Percentiles rank a stretch among this genome's conserved stretches.
These are phyloP conservation scores for Erannis defoliaria DNA, from an alignment of 2,888 invertebrate species.

Conservation along the genomic window DNA sequence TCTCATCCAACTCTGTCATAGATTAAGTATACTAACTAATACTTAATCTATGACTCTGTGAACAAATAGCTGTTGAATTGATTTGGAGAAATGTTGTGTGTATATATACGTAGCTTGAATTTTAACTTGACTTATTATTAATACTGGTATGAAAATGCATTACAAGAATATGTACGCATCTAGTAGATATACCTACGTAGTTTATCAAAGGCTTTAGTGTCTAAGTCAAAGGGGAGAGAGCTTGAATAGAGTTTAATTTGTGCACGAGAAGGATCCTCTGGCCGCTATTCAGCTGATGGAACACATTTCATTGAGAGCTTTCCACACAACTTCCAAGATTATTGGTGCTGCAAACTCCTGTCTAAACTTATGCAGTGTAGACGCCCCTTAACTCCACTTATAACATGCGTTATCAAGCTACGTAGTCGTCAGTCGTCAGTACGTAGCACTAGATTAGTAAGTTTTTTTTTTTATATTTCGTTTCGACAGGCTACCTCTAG, in stretches of 20 bases:
- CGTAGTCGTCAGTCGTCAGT: constrained; percentile 35
- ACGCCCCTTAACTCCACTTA: constrained; percentile 46
- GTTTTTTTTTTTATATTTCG: too few species aligned
- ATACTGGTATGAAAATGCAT: not conserved
- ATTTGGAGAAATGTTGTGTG: too few species aligned
- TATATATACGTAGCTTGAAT: too few species aligned
- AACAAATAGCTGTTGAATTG: too few species aligned
- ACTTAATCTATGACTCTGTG: too few species aligned
- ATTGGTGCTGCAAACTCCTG: constrained; percentile 48
- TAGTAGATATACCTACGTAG: not conserved
- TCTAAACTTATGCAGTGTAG: constrained; percentile 51
- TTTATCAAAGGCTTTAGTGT: constrained; percentile 34
- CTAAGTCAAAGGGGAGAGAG: constrained; percentile 47
- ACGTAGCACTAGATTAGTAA: too few species aligned
- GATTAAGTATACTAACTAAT: too few species aligned
- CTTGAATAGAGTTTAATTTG: constrained; percentile 66
- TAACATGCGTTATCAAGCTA: constrained; percentile 39
- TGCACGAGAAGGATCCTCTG: constrained; percentile 48
- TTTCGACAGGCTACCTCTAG: too few species aligned
- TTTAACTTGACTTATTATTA: not conserved
- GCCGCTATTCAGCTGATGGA: constrained; percentile 56
- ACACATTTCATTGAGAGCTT: constrained; percentile 55
- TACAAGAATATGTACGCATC: not conserved
- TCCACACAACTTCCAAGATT: constrained; percentile 55
- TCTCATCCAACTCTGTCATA: too few species aligned